Evolutionary conservation across 30 jellyfish, hydroid and myxozoan genomes (phyloP).

Genomic region (Chrysaora quinquecirrha): DNA sequence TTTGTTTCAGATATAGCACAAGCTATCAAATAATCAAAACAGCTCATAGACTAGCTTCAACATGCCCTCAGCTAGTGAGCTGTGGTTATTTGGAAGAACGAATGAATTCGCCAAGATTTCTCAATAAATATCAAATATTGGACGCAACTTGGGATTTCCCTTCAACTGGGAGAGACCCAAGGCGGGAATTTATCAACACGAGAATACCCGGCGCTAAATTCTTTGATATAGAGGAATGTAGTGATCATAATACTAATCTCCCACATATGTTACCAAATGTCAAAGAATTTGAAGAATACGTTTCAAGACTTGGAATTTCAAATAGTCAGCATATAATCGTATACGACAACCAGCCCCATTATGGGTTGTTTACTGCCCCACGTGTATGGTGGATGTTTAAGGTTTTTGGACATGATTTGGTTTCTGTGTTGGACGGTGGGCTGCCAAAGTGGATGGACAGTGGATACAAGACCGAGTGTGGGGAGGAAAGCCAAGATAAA

Average conservation of each 20-base stretch:
- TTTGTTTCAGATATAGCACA: too few relatives aligned
- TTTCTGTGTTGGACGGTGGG: conserved; percentile 93
- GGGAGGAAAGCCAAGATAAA: too few relatives aligned
- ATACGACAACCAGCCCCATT: conserved; percentile 75
- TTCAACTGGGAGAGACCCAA: conserved; percentile 48
- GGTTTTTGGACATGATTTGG: conserved; percentile 81
- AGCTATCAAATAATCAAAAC: too few relatives aligned
- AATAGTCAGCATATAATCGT: conserved; percentile 79
- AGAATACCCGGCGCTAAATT: conserved; percentile 72
- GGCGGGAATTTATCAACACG: conserved; percentile 48
- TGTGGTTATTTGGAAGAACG: conserved; percentile 33
- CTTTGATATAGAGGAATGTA: conserved; percentile 75
- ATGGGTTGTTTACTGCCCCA: conserved; percentile 85
- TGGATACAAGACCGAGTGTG: too few relatives aligned
- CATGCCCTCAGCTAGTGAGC: conserved; percentile 31
- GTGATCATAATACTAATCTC: conserved; percentile 61
- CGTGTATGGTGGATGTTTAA: conserved; percentile 94
- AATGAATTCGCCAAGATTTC: conserved; percentile 41
- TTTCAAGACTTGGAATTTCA: conserved; percentile 51
- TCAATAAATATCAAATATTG: conserved; percentile 41
- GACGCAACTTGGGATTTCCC: conserved; percentile 93
- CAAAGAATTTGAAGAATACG: conserved; percentile 58
- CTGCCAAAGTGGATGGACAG: conserved; percentile 74
- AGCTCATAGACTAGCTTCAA: too few relatives aligned
- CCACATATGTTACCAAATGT: conserved; percentile 88